These are phyloP conservation scores for Varanus salvator DNA, from an alignment of 2,113 vertebrate species.

Conservation along the genomic window DNA sequence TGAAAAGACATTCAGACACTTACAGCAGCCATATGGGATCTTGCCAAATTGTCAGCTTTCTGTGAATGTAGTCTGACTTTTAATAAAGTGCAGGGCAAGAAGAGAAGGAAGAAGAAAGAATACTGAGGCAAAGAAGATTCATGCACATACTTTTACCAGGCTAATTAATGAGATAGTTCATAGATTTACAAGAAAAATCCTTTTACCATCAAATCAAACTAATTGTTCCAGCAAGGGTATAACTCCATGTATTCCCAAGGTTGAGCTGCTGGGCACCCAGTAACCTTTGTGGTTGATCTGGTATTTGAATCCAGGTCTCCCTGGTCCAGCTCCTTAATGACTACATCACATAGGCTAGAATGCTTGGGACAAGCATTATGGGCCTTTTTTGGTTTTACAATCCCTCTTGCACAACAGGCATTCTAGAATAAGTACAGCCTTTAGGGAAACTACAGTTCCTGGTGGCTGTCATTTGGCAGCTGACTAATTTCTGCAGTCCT, in stretches of 20 bases:
- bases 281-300: background rate
- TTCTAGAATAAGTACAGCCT: background rate
- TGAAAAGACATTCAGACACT: background rate
- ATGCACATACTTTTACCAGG: background rate
- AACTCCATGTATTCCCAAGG: background rate
- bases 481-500: background rate
- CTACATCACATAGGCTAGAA: background rate
- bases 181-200: background rate
- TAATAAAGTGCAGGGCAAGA: background rate
- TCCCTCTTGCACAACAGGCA: background rate
- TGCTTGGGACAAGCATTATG: background rate
- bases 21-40: background rate
- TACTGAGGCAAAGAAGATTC: background rate
- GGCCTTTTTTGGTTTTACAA: fast-evolving
- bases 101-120: background rate
- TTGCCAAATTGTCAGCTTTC: background rate
- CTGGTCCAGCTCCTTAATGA: background rate
- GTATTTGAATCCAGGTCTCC: background rate
- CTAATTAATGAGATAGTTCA: background rate
- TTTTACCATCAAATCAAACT: background rate
- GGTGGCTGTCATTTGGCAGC: background rate
- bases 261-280: too few relatives aligned
- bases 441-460: background rate
- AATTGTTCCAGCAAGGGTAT: background rate
- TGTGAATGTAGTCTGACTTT: background rate